These are phyloP conservation scores for Octodonta nipae DNA, from an alignment of 2,888 invertebrate genomes.

Conservation along the genomic window DNA sequence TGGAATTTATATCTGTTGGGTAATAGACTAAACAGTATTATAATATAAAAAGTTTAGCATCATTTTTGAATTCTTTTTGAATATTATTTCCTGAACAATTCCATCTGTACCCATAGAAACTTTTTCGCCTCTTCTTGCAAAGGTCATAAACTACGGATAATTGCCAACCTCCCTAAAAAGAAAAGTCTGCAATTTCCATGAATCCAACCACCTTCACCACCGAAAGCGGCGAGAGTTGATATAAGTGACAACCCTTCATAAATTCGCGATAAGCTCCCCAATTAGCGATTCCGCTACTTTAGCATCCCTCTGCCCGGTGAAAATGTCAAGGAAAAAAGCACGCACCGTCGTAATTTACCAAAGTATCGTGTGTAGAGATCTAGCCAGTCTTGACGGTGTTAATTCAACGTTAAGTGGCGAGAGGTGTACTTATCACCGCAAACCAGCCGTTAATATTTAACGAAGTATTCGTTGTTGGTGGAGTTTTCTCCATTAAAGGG, in stretches of 20 bases:
- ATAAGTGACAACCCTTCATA: conserved; percentile 11
- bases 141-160: too few relatives aligned
- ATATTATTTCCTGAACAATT: too few relatives aligned
- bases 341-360: conserved; percentile 29
- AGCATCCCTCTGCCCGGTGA: conserved; percentile 11
- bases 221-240: conserved; percentile 1
- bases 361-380: conserved; percentile 28
- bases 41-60: too few relatives aligned
- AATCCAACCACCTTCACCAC: too few relatives aligned
- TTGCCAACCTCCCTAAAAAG: too few relatives aligned
- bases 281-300: conserved; percentile 12
- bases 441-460: conserved; percentile 34
- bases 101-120: too few relatives aligned
- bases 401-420: conserved; percentile 31
- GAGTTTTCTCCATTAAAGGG: too few relatives aligned
- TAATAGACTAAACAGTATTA: too few relatives aligned
- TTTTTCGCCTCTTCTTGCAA: too few relatives aligned
- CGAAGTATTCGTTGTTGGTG: conserved; percentile 24
- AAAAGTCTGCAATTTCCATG: conserved; percentile 1
- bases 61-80: too few relatives aligned
- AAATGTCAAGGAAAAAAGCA: conserved; percentile 27
- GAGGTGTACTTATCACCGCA: conserved; percentile 33
- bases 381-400: conserved; percentile 22
- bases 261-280: conserved; percentile 17
- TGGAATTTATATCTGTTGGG: too few relatives aligned